Conservation (phyloP, 1,140 invertebrate species). For the Vanessa atalanta region DNA sequence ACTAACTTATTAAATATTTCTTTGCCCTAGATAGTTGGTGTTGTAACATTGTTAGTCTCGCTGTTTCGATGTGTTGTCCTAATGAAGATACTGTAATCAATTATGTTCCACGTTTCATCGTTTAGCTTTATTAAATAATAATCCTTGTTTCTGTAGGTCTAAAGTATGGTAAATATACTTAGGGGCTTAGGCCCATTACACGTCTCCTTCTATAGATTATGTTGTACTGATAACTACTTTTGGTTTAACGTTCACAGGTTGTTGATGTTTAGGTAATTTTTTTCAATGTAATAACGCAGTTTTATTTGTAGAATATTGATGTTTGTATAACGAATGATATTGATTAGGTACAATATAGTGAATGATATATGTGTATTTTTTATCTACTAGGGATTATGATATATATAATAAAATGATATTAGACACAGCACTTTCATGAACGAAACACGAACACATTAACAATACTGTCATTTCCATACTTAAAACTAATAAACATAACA, state of each 20-base stretch:
- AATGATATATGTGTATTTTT: conserved; percentile 46
- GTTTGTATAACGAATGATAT: conserved; percentile 50
- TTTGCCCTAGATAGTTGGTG: conserved; percentile 75
- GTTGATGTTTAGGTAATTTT: conserved; percentile 76
- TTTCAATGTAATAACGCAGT: conserved; percentile 65
- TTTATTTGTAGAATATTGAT: conserved; percentile 50
- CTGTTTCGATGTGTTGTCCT: conserved; percentile 65
- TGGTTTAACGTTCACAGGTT: conserved; percentile 76
- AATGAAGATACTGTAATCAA: conserved; percentile 42
- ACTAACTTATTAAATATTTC: conserved; percentile 60
- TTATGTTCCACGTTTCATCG: conserved; percentile 36
- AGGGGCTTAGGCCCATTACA: conserved; percentile 60
- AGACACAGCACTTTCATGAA: conserved; percentile 64
- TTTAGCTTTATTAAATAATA: conserved; percentile 34
- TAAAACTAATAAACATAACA: conserved; percentile 49
- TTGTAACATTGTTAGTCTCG: conserved; percentile 71
- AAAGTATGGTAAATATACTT: conserved; percentile 37
- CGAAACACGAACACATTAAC: conserved; percentile 66
- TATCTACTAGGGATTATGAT: conserved; percentile 34
- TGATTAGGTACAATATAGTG: conserved; percentile 43
- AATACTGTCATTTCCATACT: conserved; percentile 62
- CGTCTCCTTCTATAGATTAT: conserved; percentile 58
- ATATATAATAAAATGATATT: conserved; percentile 39
- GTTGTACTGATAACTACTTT: conserved; percentile 54
- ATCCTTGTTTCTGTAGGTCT: conserved; percentile 34